Conservation (phyloP, 1,140 invertebrate genomes). For the Paraescarpia echinospica region DNA sequence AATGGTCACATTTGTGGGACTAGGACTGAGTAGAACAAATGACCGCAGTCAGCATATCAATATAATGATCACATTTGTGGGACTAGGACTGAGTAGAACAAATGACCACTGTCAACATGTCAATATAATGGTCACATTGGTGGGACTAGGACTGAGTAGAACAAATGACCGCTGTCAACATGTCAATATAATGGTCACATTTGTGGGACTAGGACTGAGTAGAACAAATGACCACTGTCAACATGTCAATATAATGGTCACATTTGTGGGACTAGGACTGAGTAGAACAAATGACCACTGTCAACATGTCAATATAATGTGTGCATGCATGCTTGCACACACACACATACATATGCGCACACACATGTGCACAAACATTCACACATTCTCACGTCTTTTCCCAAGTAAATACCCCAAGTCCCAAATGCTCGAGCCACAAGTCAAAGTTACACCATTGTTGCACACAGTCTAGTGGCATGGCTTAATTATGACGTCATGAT, state of each 20-base stretch:
- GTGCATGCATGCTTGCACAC: not conserved
- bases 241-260: not conserved
- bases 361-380: no score
- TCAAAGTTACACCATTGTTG: not conserved
- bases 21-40: not conserved
- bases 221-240: not conserved
- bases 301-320: not conserved
- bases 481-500: not conserved
- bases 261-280: not conserved
- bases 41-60: not conserved
- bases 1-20: not conserved
- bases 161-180: not conserved
- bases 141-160: not conserved
- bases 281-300: not conserved
- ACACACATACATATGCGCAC: not conserved
- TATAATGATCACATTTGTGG: not conserved
- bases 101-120: not conserved
- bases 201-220: not conserved
- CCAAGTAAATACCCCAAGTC: no score
- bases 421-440: not conserved
- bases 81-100: not conserved
- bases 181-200: not conserved
- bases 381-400: no score
- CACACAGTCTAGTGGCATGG: not conserved
- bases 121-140: not conserved